Evolutionary conservation across 2,113 vertebrate species (phyloP).

Genomic region (Macquaria australasica): DNA sequence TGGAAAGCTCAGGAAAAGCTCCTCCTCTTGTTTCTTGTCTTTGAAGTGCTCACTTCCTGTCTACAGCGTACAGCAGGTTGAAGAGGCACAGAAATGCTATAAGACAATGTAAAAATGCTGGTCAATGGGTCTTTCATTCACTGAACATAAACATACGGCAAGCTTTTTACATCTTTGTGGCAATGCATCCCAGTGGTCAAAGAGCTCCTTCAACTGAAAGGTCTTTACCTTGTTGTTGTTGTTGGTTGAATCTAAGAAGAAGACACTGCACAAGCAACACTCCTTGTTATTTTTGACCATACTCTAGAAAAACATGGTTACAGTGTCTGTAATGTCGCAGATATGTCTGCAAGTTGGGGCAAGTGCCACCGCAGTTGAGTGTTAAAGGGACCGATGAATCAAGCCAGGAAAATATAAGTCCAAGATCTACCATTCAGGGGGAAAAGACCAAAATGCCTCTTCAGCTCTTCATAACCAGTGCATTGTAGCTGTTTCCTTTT

Average conservation of each 20-base stretch:
- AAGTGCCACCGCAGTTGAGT: no score
- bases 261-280: neutral
- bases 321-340: neutral
- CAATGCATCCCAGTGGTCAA: neutral
- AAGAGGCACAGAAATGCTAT: constrained; percentile 23
- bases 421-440: neutral
- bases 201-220: neutral
- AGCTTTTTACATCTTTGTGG: neutral
- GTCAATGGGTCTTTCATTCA: constrained; percentile 50
- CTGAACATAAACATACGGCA: neutral
- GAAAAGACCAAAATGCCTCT: no score
- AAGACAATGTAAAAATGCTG: constrained; percentile 40
- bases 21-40: constrained; percentile 47
- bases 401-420: no score
- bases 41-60: constrained; percentile 73
- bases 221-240: neutral
- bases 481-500: neutral
- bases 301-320: neutral
- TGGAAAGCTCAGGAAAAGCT: constrained; percentile 56
- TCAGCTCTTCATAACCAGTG: no score
- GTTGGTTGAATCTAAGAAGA: neutral
- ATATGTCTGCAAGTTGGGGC: neutral
- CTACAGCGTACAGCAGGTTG: constrained; percentile 28
- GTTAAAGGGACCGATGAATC: neutral
- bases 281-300: no score